These are phyloP conservation scores for Uloborus plumipes DNA, from an alignment of 2,888 invertebrate genomes.

Conservation along the genomic window DNA sequence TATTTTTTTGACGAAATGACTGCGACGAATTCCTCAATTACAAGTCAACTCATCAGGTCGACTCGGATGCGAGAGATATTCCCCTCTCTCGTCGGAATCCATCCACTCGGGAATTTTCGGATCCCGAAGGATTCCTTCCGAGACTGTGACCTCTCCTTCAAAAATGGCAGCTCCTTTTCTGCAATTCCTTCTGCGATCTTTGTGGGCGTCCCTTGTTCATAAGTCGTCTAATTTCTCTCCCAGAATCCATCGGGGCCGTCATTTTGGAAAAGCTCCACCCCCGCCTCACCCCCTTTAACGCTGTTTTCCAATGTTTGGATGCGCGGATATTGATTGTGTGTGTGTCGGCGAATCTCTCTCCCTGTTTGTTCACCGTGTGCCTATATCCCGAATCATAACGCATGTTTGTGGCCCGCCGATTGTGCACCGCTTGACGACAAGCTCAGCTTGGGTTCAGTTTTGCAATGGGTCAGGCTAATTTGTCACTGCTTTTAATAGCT, in stretches of 20 bases:
- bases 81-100: not conserved
- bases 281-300: not conserved
- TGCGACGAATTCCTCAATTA: too few species aligned
- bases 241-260: slow-evolving; percentile 54
- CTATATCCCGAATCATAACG: too few species aligned
- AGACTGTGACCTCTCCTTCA: not conserved
- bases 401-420: too few species aligned
- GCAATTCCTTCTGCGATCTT: slow-evolving; percentile 4
- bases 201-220: slow-evolving; percentile 15
- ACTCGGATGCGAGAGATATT: not conserved
- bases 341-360: not conserved
- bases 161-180: slow-evolving; percentile 4
- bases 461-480: not conserved
- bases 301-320: slow-evolving; percentile 59
- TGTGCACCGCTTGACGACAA: too few species aligned
- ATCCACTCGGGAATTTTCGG: not conserved
- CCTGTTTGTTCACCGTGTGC: too few species aligned
- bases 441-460: too few species aligned
- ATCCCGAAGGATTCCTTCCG: not conserved
- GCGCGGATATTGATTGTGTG: slow-evolving; percentile 58
- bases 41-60: not conserved
- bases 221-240: slow-evolving; percentile 32
- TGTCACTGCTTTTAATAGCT: not conserved
- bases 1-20: too few species aligned
- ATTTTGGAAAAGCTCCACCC: slow-evolving; percentile 44